Percentiles rank a stretch among this genome's conserved stretches.
phyloP scores from a whole-genome alignment of 2,113 vertebrate species.

The Abramis brama region DNA sequence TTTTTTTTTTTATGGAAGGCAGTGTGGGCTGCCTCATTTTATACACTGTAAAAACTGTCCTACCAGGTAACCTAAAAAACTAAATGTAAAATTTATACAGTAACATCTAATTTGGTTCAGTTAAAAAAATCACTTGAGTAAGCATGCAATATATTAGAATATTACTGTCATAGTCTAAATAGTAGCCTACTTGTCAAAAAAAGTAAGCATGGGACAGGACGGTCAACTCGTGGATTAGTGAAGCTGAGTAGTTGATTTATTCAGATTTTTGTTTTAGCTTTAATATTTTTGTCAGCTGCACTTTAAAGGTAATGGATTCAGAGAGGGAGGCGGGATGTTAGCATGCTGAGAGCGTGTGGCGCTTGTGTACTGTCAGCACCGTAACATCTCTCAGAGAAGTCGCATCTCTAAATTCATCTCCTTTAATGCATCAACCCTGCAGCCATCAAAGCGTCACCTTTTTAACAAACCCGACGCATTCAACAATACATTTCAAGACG shows the following conservation, averaged over 20 bases:
- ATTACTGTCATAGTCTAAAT: neutral
- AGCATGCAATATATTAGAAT: neutral
- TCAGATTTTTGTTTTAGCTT: constrained; percentile 7
- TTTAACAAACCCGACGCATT: neutral
- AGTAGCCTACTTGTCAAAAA: neutral
- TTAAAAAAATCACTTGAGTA: neutral
- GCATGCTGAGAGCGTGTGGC: neutral
- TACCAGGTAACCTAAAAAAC: too few species aligned
- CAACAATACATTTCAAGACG: constrained; percentile 4
- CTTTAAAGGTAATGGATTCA: constrained; percentile 19
- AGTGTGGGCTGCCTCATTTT: too few species aligned
- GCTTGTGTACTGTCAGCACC: neutral
- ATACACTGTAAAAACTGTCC: too few species aligned
- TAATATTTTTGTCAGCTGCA: neutral
- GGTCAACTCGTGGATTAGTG: neutral
- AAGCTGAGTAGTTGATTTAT: neutral
- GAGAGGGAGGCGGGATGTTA: neutral
- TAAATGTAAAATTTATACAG: too few species aligned
- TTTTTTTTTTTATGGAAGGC: too few species aligned
- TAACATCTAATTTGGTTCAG: too few species aligned
- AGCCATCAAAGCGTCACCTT: neutral
- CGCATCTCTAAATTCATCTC: neutral
- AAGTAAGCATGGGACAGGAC: neutral
- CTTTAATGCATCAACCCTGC: neutral
- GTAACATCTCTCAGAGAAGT: constrained; percentile 12